These are phyloP conservation scores for Pterois miles DNA, from an alignment of 2,797 vertebrate species.

Conservation along the genomic window DNA sequence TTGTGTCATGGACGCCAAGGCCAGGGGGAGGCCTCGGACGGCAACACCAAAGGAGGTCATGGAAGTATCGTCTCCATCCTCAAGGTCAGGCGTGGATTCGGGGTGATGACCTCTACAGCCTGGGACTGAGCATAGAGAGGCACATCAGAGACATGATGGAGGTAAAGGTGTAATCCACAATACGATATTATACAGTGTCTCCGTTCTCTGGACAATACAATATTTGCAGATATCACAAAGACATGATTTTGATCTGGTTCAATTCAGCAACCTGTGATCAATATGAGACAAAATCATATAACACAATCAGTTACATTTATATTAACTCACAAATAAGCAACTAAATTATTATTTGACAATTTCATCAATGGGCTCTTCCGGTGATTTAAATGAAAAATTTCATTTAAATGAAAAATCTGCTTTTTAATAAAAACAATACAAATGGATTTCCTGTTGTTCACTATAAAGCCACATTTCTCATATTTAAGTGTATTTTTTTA, in stretches of 20 bases:
- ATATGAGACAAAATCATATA: neutral
- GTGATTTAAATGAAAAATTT: too few relatives aligned
- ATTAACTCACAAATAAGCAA: neutral
- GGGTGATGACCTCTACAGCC: constrained; percentile 67
- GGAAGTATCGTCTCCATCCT: constrained; percentile 47
- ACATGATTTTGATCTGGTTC: neutral
- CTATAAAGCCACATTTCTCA: too few relatives aligned
- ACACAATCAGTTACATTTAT: neutral
- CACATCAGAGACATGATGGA: neutral
- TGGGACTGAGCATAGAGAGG: constrained; percentile 33
- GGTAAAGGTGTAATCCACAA: neutral
- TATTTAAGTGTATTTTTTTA: too few relatives aligned
- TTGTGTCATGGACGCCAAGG: constrained; percentile 88
- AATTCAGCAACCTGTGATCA: too few relatives aligned
- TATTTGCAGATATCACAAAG: neutral
- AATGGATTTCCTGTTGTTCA: neutral
- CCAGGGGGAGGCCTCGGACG: constrained; percentile 84
- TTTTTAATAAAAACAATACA: too few relatives aligned
- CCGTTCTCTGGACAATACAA: neutral
- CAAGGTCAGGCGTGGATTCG: constrained; percentile 53
- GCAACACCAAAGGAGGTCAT: constrained; percentile 85
- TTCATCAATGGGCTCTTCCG: neutral
- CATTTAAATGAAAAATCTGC: too few relatives aligned
- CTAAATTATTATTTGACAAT: neutral
- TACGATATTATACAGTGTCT: neutral